These are phyloP conservation scores for Cassiopea xamachana DNA, from an alignment of 30 jellyfish, hydroid and myxozoan species.

Conservation along the genomic window DNA sequence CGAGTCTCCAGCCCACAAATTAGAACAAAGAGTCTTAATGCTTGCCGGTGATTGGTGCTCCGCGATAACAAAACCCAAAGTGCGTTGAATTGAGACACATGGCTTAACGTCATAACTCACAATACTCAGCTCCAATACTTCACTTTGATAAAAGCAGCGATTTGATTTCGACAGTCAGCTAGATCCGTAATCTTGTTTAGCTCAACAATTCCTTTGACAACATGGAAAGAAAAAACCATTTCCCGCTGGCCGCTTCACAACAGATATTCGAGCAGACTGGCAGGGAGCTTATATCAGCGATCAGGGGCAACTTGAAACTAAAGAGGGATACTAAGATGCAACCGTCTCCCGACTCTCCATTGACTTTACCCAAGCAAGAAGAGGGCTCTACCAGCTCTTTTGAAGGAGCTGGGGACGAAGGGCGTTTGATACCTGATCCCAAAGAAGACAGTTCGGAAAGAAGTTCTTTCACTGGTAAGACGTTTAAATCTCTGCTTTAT, in stretches of 20 bases:
- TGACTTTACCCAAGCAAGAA: constrained; percentile 76
- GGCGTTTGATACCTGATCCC: constrained; percentile 57
- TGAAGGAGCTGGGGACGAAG: constrained; percentile 70
- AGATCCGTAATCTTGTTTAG: constrained; percentile 73
- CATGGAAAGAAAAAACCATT: constrained; percentile 82
- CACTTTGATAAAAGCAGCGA: constrained; percentile 78
- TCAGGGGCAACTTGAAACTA: constrained; percentile 67
- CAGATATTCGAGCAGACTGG: constrained; percentile 72
- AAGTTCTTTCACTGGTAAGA: constrained; percentile 73
- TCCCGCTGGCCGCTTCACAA: constrained; percentile 83
- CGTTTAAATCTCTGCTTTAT: constrained; percentile 64
- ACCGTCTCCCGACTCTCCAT: constrained; percentile 76
- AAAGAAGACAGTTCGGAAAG: constrained; percentile 59
- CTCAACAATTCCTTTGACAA: constrained; percentile 82
- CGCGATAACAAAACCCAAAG: constrained; percentile 78
- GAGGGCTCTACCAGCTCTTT: constrained; percentile 59
- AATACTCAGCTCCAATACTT: constrained; percentile 78
- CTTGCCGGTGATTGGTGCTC: constrained; percentile 76
- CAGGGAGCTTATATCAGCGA: constrained; percentile 75
- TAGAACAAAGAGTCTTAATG: constrained; percentile 71
- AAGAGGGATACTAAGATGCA: constrained; percentile 63
- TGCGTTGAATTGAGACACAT: constrained; percentile 85
- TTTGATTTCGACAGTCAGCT: constrained; percentile 80
- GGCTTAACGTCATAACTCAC: constrained; percentile 84
- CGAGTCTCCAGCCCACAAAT: constrained; percentile 69